phyloP scores from a whole-genome alignment of 2,113 vertebrate species.

The Dasyprocta punctata region DNA sequence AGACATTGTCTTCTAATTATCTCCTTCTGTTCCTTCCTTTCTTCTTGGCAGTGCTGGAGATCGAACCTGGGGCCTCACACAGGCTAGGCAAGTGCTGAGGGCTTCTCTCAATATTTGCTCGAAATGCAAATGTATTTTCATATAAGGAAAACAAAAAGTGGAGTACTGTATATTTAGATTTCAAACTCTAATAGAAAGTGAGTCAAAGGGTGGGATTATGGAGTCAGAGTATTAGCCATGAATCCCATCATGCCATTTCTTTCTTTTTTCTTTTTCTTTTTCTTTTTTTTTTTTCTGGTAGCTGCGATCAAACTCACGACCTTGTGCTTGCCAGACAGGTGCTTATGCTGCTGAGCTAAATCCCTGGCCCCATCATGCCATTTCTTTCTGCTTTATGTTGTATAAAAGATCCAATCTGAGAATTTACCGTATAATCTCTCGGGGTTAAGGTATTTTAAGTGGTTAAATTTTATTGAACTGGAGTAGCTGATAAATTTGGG shows the following conservation, averaged over 20 bases:
- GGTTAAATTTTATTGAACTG: background rate
- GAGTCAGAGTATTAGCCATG: background rate
- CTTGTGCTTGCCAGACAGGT: too few species aligned
- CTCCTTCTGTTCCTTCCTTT: background rate
- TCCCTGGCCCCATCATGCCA: rapidly evolving
- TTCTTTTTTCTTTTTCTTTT: too few species aligned
- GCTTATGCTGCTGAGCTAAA: too few species aligned
- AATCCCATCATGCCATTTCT: background rate
- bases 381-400: background rate
- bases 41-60: background rate
- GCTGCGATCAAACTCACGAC: too few species aligned
- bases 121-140: background rate
- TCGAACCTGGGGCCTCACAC: background rate
- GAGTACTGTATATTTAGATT: background rate
- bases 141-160: background rate
- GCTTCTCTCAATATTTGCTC: background rate
- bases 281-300: too few species aligned
- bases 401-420: constrained; percentile 16
- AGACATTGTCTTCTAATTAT: background rate
- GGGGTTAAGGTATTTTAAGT: background rate
- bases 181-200: background rate
- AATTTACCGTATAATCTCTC: background rate
- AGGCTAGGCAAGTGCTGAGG: background rate
- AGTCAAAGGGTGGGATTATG: background rate
- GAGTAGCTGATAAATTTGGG: background rate